phyloP scores from a whole-genome alignment of 2,888 invertebrate genomes.

The Lumbricus terrestris region DNA sequence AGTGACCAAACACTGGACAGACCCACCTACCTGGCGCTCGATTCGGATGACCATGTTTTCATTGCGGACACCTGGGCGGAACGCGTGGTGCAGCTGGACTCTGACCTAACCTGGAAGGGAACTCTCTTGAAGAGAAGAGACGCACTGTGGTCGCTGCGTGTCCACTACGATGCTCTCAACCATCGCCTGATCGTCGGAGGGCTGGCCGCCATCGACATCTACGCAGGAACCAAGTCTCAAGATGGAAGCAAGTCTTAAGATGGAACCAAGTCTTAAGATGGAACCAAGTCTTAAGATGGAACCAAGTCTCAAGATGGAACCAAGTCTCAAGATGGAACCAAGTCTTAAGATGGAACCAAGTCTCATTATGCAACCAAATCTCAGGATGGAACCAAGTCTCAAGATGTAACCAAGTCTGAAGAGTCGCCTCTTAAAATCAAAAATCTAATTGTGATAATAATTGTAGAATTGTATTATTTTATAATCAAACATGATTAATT shows the following conservation, averaged over 20 bases:
- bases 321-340: background rate
- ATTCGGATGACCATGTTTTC: background rate
- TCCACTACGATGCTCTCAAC: background rate
- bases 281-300: too few relatives aligned
- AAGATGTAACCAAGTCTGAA: too few relatives aligned
- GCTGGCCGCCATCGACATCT: background rate
- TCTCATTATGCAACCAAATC: too few relatives aligned
- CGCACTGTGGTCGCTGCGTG: background rate
- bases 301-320: too few relatives aligned
- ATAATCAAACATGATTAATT: too few relatives aligned
- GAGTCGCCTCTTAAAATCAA: background rate
- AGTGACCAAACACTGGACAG: background rate
- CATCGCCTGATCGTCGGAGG: background rate
- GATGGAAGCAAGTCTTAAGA: too few relatives aligned
- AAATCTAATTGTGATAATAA: background rate
- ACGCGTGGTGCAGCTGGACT: background rate
- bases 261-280: too few relatives aligned
- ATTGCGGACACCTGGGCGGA: background rate
- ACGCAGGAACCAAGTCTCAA: background rate
- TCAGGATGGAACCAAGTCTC: too few relatives aligned
- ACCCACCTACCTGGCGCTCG: background rate
- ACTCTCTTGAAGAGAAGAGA: background rate
- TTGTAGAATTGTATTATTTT: too few relatives aligned
- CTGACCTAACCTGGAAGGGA: background rate
- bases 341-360: too few relatives aligned